A percentile compares a stretch with the other conserved stretches of the same genome.
These are phyloP conservation scores for Oncorhynchus kisutch DNA, from an alignment of 2,113 vertebrate species.

Conservation along the genomic window DNA sequence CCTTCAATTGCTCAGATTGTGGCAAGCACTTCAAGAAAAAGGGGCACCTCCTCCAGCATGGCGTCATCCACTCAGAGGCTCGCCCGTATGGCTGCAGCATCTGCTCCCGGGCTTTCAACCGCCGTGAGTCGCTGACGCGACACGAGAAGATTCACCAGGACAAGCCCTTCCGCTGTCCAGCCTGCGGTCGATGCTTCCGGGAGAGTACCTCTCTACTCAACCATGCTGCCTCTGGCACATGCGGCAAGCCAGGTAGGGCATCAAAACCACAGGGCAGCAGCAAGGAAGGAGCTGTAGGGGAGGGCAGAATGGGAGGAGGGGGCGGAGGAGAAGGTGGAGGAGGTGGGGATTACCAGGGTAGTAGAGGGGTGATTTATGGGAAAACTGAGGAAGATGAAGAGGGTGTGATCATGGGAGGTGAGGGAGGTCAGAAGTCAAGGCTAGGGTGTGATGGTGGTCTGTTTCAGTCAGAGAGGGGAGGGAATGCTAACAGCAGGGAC, in stretches of 20 bases:
- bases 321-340: conserved; percentile 70
- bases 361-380: conserved; percentile 72
- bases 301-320: conserved; percentile 71
- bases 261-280: conserved; percentile 69
- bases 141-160: conserved; percentile 93
- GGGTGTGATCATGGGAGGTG: conserved; percentile 73
- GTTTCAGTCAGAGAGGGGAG: conserved; percentile 72
- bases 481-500: conserved; percentile 74
- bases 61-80: conserved; percentile 90
- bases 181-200: conserved; percentile 89
- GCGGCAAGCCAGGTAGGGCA: conserved; percentile 79
- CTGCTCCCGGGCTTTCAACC: conserved; percentile 90
- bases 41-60: conserved; percentile 92
- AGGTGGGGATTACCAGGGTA: conserved; percentile 76
- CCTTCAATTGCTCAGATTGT: conserved; percentile 84
- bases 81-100: conserved; percentile 87
- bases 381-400: conserved; percentile 72
- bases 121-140: conserved; percentile 89
- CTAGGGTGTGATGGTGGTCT: conserved; percentile 72
- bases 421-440: conserved; percentile 68
- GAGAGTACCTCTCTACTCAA: conserved; percentile 88
- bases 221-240: conserved; percentile 87
- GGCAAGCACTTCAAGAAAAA: conserved; percentile 94
- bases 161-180: conserved; percentile 84
- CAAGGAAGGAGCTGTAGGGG: conserved; percentile 74